Evolutionary conservation across 2,888 invertebrate genomes (phyloP).

Genomic region (Cryptops parisi): DNA sequence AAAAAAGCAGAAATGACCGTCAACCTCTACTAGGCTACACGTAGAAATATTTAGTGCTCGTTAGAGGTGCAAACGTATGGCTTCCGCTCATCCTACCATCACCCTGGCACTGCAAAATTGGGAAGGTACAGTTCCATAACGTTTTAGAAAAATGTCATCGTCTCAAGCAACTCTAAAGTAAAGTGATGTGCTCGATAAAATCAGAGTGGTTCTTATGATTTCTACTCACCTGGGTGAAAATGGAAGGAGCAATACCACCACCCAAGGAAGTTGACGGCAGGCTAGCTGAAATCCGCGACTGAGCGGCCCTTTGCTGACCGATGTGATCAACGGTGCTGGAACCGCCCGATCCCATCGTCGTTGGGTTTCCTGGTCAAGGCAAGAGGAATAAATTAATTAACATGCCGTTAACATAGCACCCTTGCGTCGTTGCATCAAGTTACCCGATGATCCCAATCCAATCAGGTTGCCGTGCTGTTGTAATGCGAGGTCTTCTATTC

Average conservation of each 20-base stretch:
- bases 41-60: too few species aligned
- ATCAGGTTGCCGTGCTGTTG: constrained; percentile 25
- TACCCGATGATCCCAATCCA: background rate
- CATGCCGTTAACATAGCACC: background rate
- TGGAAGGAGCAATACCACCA: constrained; percentile 53
- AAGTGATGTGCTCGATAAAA: too few species aligned
- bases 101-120: too few species aligned
- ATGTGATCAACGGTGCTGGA: constrained; percentile 13
- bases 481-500: constrained; percentile 55
- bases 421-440: background rate
- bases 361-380: too few species aligned
- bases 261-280: constrained; percentile 40
- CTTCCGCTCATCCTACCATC: too few species aligned
- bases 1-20: too few species aligned
- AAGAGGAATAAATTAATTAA: background rate
- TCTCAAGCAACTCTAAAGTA: too few species aligned
- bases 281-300: constrained; percentile 18
- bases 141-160: too few species aligned
- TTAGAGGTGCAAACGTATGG: background rate
- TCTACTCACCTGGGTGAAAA: constrained; percentile 41
- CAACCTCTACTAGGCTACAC: too few species aligned
- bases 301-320: constrained; percentile 17
- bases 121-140: too few species aligned
- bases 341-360: too few species aligned
- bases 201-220: too few species aligned